Evolutionary conservation across 2,113 vertebrate species (phyloP).

Genomic region (Brienomyrus longianalis): DNA sequence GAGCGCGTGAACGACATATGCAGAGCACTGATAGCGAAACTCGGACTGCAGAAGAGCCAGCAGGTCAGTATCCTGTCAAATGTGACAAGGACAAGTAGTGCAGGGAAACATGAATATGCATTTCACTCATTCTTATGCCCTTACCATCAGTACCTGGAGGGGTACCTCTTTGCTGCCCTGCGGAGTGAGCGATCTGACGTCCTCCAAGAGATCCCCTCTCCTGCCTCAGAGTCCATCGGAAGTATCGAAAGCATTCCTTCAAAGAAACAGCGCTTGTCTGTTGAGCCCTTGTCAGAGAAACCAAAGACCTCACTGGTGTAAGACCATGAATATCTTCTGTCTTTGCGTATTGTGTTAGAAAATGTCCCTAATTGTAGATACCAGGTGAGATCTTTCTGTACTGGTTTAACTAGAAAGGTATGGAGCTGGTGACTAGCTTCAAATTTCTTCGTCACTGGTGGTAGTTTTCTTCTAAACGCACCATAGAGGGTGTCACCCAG

Average conservation of each 20-base stretch:
- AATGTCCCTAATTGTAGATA: not conserved
- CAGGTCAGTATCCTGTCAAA: constrained; percentile 54
- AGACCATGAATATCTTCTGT: not conserved
- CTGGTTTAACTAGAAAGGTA: not conserved
- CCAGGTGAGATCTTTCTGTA: not conserved
- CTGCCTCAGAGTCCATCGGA: constrained; percentile 42
- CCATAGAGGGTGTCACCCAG: not conserved
- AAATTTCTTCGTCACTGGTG: not conserved
- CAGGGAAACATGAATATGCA: not conserved
- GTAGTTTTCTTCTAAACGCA: not conserved
- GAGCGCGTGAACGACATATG: constrained; percentile 65
- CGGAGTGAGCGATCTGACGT: constrained; percentile 61
- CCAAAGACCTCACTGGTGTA: constrained; percentile 28
- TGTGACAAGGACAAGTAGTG: not conserved
- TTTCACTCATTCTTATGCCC: not conserved
- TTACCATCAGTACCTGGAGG: constrained; percentile 69
- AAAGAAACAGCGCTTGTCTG: constrained; percentile 60
- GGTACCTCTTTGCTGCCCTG: constrained; percentile 70
- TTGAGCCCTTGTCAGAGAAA: constrained; percentile 42
- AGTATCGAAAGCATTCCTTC: constrained; percentile 56
- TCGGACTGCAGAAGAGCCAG: constrained; percentile 70
- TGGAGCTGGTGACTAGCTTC: not conserved
- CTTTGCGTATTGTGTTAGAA: not conserved
- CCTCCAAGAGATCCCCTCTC: constrained; percentile 44
- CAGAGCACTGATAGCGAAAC: constrained; percentile 56